These are phyloP conservation scores for Aplocera efformata DNA, from an alignment of 2,888 invertebrate species.

Conservation along the genomic window DNA sequence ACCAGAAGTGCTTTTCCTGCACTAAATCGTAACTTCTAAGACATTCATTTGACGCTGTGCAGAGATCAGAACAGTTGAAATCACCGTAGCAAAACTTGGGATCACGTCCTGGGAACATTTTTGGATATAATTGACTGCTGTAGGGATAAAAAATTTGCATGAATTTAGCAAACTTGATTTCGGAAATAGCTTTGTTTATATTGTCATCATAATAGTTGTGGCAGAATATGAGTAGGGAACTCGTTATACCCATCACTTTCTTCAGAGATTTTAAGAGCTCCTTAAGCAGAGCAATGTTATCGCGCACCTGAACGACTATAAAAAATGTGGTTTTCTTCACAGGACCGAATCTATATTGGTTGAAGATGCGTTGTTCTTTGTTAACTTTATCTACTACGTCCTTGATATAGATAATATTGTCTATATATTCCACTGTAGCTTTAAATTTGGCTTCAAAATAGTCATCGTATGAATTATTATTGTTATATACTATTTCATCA, in stretches of 20 bases:
- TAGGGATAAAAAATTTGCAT: constrained; percentile 48
- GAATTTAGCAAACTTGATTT: constrained; percentile 35
- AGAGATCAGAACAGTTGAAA: constrained; percentile 30
- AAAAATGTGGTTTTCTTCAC: constrained; percentile 21
- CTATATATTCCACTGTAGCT: constrained; percentile 10
- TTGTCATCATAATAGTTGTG: constrained; percentile 33
- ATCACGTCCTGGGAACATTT: constrained; percentile 44
- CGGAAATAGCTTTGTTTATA: constrained; percentile 30
- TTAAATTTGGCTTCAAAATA: constrained; percentile 15
- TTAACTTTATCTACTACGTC: constrained; percentile 33
- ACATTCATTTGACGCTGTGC: background rate
- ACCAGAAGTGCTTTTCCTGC: constrained; percentile 50
- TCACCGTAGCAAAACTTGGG: constrained; percentile 33
- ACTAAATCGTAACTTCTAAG: constrained; percentile 18
- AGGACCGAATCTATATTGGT: constrained; percentile 20
- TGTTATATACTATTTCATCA: constrained; percentile 9
- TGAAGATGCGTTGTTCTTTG: constrained; percentile 31
- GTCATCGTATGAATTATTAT: constrained; percentile 19
- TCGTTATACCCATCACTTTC: constrained; percentile 33
- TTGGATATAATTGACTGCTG: constrained; percentile 43
- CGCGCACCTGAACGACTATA: constrained; percentile 47
- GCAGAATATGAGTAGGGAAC: constrained; percentile 41
- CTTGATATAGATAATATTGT: constrained; percentile 29
- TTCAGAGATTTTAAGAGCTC: constrained; percentile 37
- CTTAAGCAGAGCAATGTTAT: constrained; percentile 33